These are phyloP conservation scores for Ciconia maguari DNA, from an alignment of 2,113 vertebrate species.

Conservation along the genomic window DNA sequence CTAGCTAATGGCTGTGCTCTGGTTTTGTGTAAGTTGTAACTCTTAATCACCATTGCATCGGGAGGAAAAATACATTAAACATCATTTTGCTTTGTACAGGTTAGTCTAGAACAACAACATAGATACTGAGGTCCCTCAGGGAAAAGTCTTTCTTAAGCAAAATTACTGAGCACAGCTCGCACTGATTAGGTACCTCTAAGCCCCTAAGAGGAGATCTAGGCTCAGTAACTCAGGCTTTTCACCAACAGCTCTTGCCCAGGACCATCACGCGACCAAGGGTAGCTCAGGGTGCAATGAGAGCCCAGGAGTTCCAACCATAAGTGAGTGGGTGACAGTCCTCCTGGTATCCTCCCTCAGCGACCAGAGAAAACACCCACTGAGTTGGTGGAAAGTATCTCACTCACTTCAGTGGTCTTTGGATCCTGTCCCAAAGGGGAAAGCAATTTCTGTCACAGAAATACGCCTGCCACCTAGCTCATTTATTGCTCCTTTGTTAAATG, in stretches of 20 bases:
- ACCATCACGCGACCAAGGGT: neutral
- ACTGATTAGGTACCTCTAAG: neutral
- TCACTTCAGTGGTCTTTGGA: conserved; percentile 8
- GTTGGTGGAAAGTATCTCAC: neutral
- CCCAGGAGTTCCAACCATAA: neutral
- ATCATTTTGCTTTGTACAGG: neutral
- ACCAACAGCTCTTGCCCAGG: neutral
- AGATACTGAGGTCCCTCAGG: neutral
- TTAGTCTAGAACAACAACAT: neutral
- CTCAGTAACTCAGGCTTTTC: neutral
- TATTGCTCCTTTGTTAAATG: conserved; percentile 36
- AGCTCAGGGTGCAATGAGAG: neutral
- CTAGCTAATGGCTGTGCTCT: neutral
- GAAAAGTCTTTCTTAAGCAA: neutral
- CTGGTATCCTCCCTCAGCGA: neutral
- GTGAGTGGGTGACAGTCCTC: neutral
- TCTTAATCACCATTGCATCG: rapidly evolving
- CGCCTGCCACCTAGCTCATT: neutral
- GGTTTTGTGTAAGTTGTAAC: neutral
- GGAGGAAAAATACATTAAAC: neutral
- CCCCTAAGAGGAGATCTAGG: neutral
- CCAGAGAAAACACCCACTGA: neutral
- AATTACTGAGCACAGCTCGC: neutral
- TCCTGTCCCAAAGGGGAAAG: neutral
- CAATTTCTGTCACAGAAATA: conserved; percentile 3